Evolutionary conservation across 2,797 vertebrate species (phyloP), one percentile per base, ranked within the genome.

Genomic region (Graptemys geographica): DNA sequence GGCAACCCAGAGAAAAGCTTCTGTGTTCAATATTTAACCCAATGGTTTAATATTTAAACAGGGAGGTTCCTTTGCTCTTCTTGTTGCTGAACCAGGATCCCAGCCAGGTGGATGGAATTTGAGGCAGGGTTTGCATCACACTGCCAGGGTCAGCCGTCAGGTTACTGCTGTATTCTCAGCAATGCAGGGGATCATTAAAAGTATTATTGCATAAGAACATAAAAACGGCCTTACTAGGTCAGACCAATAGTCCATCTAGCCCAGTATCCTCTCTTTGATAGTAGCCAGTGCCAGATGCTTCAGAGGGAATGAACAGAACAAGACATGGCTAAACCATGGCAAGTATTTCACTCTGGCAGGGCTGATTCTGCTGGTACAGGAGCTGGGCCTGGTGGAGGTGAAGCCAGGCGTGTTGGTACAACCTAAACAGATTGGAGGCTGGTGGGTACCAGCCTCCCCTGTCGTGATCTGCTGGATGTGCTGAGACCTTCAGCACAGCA

Each of bases 41-140:
- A 11, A 5, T 19, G 79, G 7, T 81, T 95, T 89, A 94, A 90
- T 93, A 95, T 96, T 96, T 95, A 94, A 96, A 52, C 52, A 51
- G 59, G 69, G 94, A 87, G 37, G 33, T 95, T 96, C 83, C 28
- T 79, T 88, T 94, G 91, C 1, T 0, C 49, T 0, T 1, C 33
- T 15, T 28, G 5, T 65, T 79, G 84, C 79, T 81, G 69, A 93
- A 25, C 65, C 84, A 93, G 83, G 76, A 83, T 87, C 87, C 41
- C 57, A 92, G 85, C 56, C 72, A 95, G 80, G 76, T 47, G 74
- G 59, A 6, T 2, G 2, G 37, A 91, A 13, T 55, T 84, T 89
- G 47, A 33, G 41, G n/a, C 79, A 90, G 88, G 55, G 47, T 87
- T 94, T 91, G 55, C 49, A 84, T 86, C 81, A 47, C 44, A 5